Base-by-base conservation (phyloP, 2,113 vertebrate species). In the Phrynocephalus versicolor region DNA sequence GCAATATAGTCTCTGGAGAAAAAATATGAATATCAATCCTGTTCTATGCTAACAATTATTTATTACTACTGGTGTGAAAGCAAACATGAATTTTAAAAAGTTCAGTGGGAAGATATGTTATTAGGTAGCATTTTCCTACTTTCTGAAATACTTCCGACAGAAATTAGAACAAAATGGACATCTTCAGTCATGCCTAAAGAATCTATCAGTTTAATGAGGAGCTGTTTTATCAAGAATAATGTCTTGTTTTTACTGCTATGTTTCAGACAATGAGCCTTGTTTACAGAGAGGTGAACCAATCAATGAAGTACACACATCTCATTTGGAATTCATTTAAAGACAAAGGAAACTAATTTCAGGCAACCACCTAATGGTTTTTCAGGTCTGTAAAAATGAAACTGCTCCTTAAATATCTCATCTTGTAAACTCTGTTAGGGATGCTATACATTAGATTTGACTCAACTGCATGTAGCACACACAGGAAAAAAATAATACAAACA, bases 1-100 rank as follows among this genome's bases (percentile, higher is more conserved):
- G n/a, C n/a, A 37, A 39, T 64, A 16, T 27, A 62, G 41, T 60
- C n/a, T 62, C 76, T 87, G 58, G 84, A 15, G n/a, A 73, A 93
- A 79, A 64, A 64, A 33, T 88, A 85, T 69, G 90, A n/a, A n/a
- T n/a, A n/a, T n/a, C n/a, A n/a, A n/a, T n/a, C n/a, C n/a, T n/a
- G n/a, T n/a, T n/a, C 74, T 92, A 79, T 84, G 90, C 88, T 65
- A 89, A 64, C 45, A n/a, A 0, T 39, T 30, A 0, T 88, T 92
- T 87, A 76, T 78, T 90, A 88, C 85, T 88, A 92, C 80, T 90
- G 91, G 3, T 89, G 69, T 88, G 88, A 95, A 94, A 88, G 76
- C 64, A 51, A 89, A 90, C 84, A 90, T 89, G 90, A 85, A 90
- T 86, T 88, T 93, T 86, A 90, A 93, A 88, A 70, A 78, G 85